Conservation (phyloP, 2,888 invertebrate species). For the Stictocephala bisonia region DNA sequence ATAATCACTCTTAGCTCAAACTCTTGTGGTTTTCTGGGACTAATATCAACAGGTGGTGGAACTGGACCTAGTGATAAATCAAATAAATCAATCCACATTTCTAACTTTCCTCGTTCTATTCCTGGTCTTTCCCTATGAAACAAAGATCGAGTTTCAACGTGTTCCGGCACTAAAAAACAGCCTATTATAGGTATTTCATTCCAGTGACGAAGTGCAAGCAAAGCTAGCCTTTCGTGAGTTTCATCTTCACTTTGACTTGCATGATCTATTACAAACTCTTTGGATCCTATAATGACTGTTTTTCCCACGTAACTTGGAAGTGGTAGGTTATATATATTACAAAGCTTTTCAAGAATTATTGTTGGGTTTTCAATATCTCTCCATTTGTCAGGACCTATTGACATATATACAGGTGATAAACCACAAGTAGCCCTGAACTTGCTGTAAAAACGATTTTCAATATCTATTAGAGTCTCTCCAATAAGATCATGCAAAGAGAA, state of each 20-base stretch:
- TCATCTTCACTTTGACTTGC: slow-evolving; percentile 61
- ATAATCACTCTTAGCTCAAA: slow-evolving; percentile 78
- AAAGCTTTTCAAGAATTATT: slow-evolving; percentile 77
- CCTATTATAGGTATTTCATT: slow-evolving; percentile 82
- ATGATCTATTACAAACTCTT: slow-evolving; percentile 61
- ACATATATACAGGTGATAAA: slow-evolving; percentile 66
- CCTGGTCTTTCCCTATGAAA: slow-evolving; percentile 79
- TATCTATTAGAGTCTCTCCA: slow-evolving; percentile 85
- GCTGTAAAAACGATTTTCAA: slow-evolving; percentile 88
- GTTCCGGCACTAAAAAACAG: slow-evolving; percentile 85
- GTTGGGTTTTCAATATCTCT: slow-evolving; percentile 79
- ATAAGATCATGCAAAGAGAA: slow-evolving; percentile 80
- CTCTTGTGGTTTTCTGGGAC: slow-evolving; percentile 74
- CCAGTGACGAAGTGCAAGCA: slow-evolving; percentile 80
- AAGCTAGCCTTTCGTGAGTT: slow-evolving; percentile 78
- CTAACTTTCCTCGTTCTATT: slow-evolving; percentile 86
- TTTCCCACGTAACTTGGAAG: slow-evolving; percentile 68
- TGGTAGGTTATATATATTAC: slow-evolving; percentile 74
- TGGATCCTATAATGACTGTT: slow-evolving; percentile 69
- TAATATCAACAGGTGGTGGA: slow-evolving; percentile 81
- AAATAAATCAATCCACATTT: slow-evolving; percentile 92
- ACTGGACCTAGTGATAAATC: slow-evolving; percentile 68
- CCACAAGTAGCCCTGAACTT: slow-evolving; percentile 85
- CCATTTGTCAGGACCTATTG: slow-evolving; percentile 80
- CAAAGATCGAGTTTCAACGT: slow-evolving; percentile 88